Evolutionary conservation across 2,113 vertebrate species (phyloP).

Genomic region (Melanotaenia duboulayi): DNA sequence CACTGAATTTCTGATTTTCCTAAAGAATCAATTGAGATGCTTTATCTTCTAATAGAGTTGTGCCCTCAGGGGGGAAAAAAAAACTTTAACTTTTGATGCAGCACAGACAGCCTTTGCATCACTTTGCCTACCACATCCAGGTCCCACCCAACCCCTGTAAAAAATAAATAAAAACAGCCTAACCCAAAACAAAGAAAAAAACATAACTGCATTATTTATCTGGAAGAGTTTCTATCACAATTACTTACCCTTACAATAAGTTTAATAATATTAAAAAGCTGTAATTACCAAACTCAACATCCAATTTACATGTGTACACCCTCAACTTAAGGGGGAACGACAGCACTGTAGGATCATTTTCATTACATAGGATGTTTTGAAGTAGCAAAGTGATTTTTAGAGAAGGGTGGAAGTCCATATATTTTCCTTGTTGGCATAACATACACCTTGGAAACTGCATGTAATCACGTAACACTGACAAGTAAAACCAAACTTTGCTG

Average conservation of each 20-base stretch:
- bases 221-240: background rate
- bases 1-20: background rate
- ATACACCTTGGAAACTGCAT: background rate
- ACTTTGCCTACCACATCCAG: background rate
- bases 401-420: background rate
- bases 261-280: background rate
- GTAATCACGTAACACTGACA: no score
- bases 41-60: background rate
- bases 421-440: no score
- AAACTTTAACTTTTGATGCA: background rate
- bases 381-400: background rate
- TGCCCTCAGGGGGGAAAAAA: no score
- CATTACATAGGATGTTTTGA: background rate
- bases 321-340: background rate
- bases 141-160: background rate
- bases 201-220: background rate
- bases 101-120: background rate
- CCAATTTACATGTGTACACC: background rate
- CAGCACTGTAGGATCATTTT: background rate
- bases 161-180: background rate
- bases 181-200: background rate
- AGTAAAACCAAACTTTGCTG: no score
- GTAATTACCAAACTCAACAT: background rate
- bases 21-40: background rate
- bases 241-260: background rate